Base-by-base conservation (phyloP, 2,113 vertebrate genomes). In the Spilogale gracilis region DNA sequence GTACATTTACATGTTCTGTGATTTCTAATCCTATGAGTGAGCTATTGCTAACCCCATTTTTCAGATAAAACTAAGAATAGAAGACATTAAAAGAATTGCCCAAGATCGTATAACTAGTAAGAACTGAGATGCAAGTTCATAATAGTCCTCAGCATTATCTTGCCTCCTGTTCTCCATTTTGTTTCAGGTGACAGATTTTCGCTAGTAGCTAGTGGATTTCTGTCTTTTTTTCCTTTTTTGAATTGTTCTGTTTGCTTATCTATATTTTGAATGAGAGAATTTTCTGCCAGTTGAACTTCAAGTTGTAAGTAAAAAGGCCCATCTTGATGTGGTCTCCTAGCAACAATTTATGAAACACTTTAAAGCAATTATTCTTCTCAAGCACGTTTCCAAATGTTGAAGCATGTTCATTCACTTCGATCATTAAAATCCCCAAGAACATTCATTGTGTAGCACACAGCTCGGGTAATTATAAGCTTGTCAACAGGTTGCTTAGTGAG, bases 281-380 rank as follows among this genome's bases (percentile, higher is more conserved):
- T 98, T 97, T 95, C 94, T 97, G 95, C 82, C 79, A 87, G 93
- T 97, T 97, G 97, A 97, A 96, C 96, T 97, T 94, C 89, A 96
- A 87, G 94, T 97, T 97, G 82, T 93, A 96, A 94, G 88, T 93
- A 71, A 94, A 98, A 98, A 95, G 93, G 85, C 94, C 78, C 79
- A 93, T 98, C 97, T 97, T 94, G 96, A 92, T 97, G 82, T 69
- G 78, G 97, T 98, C 79, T 97, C 97, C 97, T 98, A 97, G 98
- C 98, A 98, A 98, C 98, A 96, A 97, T 94, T 97, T 98, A 95
- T 95, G 98, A 97, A 97, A 96, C 95, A 96, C 97, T 98, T 98
- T 91, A 96, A 97, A 96, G 97, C 95, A 96, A 98, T 98, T 98
- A 98, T 97, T 98, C 91, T 96, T 97, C 91, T 97, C 96, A 94